phyloP scores from a whole-genome alignment of 2,888 invertebrate genomes.

The Camptogramma bilineatum region DNA sequence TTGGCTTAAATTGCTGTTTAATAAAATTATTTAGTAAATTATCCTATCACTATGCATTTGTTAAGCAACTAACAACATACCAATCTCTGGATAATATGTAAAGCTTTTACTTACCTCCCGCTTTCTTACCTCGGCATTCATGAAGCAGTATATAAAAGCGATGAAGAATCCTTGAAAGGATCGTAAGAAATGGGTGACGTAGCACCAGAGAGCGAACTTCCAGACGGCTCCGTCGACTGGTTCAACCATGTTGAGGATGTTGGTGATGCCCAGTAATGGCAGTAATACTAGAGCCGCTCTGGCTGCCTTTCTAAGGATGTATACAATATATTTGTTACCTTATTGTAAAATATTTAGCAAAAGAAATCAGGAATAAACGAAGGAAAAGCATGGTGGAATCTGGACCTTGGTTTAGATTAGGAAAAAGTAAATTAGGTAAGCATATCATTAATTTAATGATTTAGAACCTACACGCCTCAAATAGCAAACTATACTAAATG shows the following conservation, averaged over 20 bases:
- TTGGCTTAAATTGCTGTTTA: too few relatives aligned
- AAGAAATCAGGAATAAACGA: not conserved
- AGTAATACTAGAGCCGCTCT: slow-evolving; percentile 91
- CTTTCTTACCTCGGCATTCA: slow-evolving; percentile 91
- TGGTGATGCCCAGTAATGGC: slow-evolving; percentile 93
- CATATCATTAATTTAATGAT: too few relatives aligned
- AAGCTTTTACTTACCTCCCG: not conserved
- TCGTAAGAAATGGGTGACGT: slow-evolving; percentile 91
- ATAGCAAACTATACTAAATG: too few relatives aligned
- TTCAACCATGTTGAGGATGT: slow-evolving; percentile 90
- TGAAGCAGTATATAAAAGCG: slow-evolving; percentile 92
- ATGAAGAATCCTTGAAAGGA: slow-evolving; percentile 94
- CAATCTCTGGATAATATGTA: too few relatives aligned
- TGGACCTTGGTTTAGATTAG: too few relatives aligned
- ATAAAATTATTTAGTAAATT: too few relatives aligned
- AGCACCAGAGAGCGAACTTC: slow-evolving; percentile 92
- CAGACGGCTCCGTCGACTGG: slow-evolving; percentile 88
- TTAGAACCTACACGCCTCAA: too few relatives aligned
- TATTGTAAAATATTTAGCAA: not conserved
- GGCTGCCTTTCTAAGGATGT: slow-evolving; percentile 88
- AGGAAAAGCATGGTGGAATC: not conserved
- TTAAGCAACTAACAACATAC: too few relatives aligned
- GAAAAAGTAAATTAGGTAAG: too few relatives aligned
- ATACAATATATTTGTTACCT: too few relatives aligned
- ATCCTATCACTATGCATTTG: too few relatives aligned